phyloP scores from a whole-genome alignment of 2,797 vertebrate species.

The Diceros bicornis region DNA sequence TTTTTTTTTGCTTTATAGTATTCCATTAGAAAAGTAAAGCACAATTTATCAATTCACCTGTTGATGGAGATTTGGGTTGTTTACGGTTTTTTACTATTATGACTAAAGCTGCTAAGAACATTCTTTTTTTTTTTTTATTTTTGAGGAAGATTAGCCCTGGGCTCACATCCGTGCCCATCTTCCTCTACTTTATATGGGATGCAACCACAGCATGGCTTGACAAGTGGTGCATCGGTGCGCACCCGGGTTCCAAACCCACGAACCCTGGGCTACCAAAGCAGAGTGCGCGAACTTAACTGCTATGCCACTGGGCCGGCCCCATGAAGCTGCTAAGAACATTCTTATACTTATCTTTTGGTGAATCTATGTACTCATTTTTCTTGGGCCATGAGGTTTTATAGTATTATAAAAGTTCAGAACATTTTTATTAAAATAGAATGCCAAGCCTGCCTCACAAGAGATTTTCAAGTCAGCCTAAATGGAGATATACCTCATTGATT shows the following conservation, averaged over 20 bases:
- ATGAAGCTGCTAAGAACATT: constrained; percentile 1
- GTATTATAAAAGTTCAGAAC: constrained; percentile 43
- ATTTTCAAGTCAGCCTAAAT: constrained; percentile 36
- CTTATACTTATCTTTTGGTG: constrained; percentile 46
- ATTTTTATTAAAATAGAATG: constrained; percentile 55
- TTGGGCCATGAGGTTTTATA: constrained; percentile 34
- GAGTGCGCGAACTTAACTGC: too few relatives aligned
- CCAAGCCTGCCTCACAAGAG: not conserved
- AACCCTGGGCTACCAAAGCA: too few relatives aligned
- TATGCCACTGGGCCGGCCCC: too few relatives aligned
- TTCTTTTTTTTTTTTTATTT: not conserved
- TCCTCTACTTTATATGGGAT: too few relatives aligned
- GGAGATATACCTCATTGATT: constrained; percentile 11
- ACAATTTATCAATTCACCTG: not conserved
- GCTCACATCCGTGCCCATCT: too few relatives aligned
- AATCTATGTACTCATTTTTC: constrained; percentile 56
- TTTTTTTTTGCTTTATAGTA: constrained; percentile 38
- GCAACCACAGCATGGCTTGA: too few relatives aligned
- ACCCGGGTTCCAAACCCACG: too few relatives aligned
- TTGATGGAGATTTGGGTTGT: constrained; percentile 9
- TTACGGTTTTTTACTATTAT: constrained; percentile 38
- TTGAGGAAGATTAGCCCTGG: too few relatives aligned
- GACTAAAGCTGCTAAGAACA: constrained; percentile 6
- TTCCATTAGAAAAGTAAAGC: not conserved
- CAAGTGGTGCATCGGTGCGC: too few relatives aligned